phyloP scores from a whole-genome alignment of 2,113 vertebrate genomes.

The Zingel zingel region DNA sequence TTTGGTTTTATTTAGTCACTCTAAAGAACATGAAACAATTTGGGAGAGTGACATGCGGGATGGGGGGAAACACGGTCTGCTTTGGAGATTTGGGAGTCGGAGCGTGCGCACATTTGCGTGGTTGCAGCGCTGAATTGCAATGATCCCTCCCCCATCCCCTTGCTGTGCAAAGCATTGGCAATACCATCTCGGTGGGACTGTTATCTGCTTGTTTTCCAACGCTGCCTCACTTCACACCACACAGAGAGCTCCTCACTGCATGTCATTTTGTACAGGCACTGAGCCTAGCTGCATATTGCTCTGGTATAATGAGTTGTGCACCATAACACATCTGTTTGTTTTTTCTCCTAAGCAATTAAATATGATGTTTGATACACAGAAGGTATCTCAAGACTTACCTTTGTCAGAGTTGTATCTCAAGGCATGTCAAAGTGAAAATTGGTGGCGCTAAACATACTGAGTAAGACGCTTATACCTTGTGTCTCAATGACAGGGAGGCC shows the following conservation, averaged over 20 bases:
- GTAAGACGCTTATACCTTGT: not conserved
- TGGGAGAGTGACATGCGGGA: constrained; percentile 61
- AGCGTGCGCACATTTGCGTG: not conserved
- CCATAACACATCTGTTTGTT: constrained; percentile 55
- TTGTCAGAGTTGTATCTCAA: not conserved
- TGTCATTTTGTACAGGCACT: constrained; percentile 36
- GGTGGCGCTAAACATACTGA: not conserved
- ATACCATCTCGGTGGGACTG: constrained; percentile 40
- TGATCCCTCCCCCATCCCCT: constrained; percentile 21
- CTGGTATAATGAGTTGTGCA: constrained; percentile 58
- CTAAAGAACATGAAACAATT: constrained; percentile 72
- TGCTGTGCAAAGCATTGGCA: constrained; percentile 37
- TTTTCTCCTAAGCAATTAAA: constrained; percentile 37
- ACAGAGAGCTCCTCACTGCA: constrained; percentile 42
- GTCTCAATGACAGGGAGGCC: constrained; percentile 1
- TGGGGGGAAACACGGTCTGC: constrained; percentile 32
- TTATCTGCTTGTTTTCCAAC: constrained; percentile 53
- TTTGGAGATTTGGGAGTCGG: constrained; percentile 46
- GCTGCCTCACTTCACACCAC: constrained; percentile 40
- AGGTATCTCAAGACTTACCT: not conserved
- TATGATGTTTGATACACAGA: constrained; percentile 30
- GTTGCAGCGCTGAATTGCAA: constrained; percentile 51
- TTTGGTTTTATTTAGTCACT: constrained; percentile 77
- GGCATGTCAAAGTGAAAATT: not conserved
- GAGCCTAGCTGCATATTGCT: not conserved